Evolutionary conservation across 2,888 invertebrate genomes (phyloP), one percentile per base, ranked within the genome.

Genomic region (Thera britannica): DNA sequence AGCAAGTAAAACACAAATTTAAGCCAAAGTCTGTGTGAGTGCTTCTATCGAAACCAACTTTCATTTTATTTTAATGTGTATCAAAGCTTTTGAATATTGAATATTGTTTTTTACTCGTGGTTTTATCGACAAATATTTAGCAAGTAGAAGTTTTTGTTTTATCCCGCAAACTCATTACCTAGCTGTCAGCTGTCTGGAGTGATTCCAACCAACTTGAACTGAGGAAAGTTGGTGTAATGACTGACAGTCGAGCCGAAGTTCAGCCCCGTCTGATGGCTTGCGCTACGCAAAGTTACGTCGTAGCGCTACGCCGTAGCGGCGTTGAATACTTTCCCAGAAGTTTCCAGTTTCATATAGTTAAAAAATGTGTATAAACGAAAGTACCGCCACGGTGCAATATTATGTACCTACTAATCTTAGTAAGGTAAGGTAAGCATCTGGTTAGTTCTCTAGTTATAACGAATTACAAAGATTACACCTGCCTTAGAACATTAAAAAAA

Each of bases 91-190:
- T 38, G 60, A 9, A 59, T 58, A 65, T 68, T 56, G 52, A 23
- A 23, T 23, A 23, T 23, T 66, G 67, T 52, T 3, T 55, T 55
- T 58, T 64, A 48, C 46, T 63, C 65, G 46, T 70, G 46, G 62
- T 68, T 70, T 67, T 62, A 65, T 70, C 48, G 65, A 55, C 55
- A 59, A 54, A 72, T 71, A 67, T 65, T 72, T 67, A 65, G 11
- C 49, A 67, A 65, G 61, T 63, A 63, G 67, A 76, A 82, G 70
- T 72, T 83, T 75, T 83, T 83, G 82, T 84, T 83, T 84, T 75
- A 82, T 76, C 80, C 79, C 68, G 68, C 74, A 81, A 89, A 89
- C 85, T 89, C 86, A 89, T 90, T 89, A 90, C 84, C 70, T 59
- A 87, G 80, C 86, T 88, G 88, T 87, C 89, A 86, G 86, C 79